Percentiles rank a stretch among this genome's conserved stretches.
These are phyloP conservation scores for Etheostoma perlongum DNA, from an alignment of 2,797 vertebrate genomes.

Conservation along the genomic window DNA sequence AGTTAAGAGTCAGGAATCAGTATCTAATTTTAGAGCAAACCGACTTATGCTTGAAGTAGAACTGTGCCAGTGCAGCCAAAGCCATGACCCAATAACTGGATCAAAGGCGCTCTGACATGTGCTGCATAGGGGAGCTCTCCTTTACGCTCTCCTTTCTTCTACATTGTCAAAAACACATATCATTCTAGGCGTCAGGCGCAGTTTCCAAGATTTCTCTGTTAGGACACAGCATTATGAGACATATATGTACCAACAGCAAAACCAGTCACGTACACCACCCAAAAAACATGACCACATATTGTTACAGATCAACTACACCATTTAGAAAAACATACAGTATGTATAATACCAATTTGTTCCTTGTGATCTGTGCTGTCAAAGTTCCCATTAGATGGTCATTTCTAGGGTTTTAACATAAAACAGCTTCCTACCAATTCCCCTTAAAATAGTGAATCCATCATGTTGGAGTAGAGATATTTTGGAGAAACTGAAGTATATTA, in stretches of 20 bases:
- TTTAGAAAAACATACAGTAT: neutral
- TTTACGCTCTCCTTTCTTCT: conserved; percentile 39
- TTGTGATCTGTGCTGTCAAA: neutral
- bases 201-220: neutral
- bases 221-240: neutral
- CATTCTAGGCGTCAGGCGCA: neutral
- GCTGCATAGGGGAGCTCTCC: conserved; percentile 43
- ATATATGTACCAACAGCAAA: neutral
- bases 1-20: conserved; percentile 81
- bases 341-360: neutral
- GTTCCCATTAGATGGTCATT: neutral
- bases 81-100: conserved; percentile 84
- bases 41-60: conserved; percentile 80
- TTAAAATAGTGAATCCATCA: neutral
- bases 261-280: neutral
- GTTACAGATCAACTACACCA: neutral
- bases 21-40: conserved; percentile 83
- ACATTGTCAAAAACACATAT: conserved; percentile 1
- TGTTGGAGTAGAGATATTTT: neutral
- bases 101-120: conserved; percentile 72
- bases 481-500: neutral
- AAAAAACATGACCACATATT: neutral
- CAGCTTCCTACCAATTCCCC: neutral
- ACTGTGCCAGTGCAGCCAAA: conserved; percentile 80
- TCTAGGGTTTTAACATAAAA: neutral